Conservation (phyloP, 1,140 invertebrate species). For the Apis florea region DNA sequence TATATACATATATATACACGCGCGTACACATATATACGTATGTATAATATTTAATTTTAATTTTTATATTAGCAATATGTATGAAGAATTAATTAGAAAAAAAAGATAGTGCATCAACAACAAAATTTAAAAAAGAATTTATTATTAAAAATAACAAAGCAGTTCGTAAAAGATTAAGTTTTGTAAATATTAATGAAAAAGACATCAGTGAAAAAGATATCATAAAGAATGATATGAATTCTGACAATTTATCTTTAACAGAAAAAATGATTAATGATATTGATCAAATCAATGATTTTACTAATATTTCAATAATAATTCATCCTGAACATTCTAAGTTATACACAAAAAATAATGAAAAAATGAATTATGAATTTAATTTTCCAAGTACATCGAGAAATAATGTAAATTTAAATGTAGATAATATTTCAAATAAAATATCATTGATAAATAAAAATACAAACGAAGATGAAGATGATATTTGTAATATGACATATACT, state of each 20-base stretch:
- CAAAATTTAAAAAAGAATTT: neutral
- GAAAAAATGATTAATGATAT: neutral
- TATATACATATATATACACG: too few relatives aligned
- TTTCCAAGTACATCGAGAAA: neutral
- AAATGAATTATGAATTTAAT: constrained; percentile 12
- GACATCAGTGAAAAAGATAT: neutral
- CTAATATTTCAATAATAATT: neutral
- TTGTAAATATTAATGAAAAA: constrained; percentile 19
- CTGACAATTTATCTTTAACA: constrained; percentile 3
- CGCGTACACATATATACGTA: neutral
- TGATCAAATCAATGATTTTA: neutral
- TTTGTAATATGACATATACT: constrained; percentile 65
- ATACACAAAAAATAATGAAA: constrained; percentile 10
- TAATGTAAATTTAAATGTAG: neutral
- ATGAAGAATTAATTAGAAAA: neutral
- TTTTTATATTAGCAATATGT: constrained; percentile 5
- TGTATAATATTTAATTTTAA: constrained; percentile 2
- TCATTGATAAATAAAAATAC: neutral
- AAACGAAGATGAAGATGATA: constrained; percentile 45
- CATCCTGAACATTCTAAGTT: neutral
- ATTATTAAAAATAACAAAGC: constrained; percentile 21
- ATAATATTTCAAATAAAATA: neutral
- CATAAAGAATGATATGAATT: constrained; percentile 1
- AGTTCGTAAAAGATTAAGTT: constrained; percentile 52
- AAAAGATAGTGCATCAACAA: neutral